A percentile compares a stretch with the other conserved stretches of the same genome.
These are phyloP conservation scores for Ariolimax columbianus DNA, from an alignment of 2,888 invertebrate genomes.

Conservation along the genomic window DNA sequence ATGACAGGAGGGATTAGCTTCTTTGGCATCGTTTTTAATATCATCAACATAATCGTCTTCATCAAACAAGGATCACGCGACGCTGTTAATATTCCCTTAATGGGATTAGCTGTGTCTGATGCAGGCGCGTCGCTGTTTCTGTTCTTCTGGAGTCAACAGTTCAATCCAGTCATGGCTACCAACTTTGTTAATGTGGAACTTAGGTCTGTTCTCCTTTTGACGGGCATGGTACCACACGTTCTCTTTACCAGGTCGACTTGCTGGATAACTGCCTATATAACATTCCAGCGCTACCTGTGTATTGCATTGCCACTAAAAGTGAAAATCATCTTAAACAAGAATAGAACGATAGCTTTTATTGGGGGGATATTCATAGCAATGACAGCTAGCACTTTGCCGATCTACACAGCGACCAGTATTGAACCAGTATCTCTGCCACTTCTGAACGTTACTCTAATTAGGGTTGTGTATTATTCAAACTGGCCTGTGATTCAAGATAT, in stretches of 20 bases:
- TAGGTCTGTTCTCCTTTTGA: background rate
- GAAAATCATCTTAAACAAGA: background rate
- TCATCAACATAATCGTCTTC: background rate
- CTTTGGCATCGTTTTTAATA: background rate
- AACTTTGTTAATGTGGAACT: too few species aligned
- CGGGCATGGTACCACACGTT: background rate
- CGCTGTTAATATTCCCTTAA: background rate
- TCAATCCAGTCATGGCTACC: background rate
- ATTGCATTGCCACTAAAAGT: slow-evolving; percentile 2
- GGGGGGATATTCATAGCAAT: background rate
- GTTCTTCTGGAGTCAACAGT: background rate
- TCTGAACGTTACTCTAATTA: background rate
- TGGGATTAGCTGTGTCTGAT: slow-evolving; percentile 1
- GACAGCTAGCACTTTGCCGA: background rate
- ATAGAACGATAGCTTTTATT: background rate
- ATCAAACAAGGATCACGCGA: background rate
- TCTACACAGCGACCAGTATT: background rate
- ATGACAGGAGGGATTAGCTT: background rate
- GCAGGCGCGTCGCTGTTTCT: background rate
- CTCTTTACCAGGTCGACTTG: background rate
- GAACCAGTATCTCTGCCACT: background rate
- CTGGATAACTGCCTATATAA: slow-evolving; percentile 4
- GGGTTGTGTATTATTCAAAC: background rate
- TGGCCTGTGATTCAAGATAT: background rate
- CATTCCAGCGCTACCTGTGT: slow-evolving; percentile 11